A percentile compares a stretch with the other conserved stretches of the same genome.
phyloP scores from a whole-genome alignment of 2,888 invertebrate species.

The Drosophila incognita region DNA sequence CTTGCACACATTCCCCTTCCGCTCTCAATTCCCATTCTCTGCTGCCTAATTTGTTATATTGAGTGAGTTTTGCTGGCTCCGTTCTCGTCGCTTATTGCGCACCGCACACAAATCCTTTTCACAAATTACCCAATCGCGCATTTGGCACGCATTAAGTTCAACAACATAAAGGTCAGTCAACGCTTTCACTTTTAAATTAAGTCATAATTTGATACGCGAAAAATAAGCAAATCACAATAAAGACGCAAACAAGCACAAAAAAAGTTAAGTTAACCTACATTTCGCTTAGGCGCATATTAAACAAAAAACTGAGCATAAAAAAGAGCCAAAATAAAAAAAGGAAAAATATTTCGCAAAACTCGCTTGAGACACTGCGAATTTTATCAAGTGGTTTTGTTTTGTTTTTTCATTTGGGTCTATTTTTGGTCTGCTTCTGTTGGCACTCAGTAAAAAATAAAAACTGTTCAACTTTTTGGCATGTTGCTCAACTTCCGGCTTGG shows the following conservation, averaged over 20 bases:
- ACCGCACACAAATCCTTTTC: constrained; percentile 12
- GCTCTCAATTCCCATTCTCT: background rate
- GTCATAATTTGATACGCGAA: constrained; percentile 71
- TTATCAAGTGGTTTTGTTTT: constrained; percentile 35
- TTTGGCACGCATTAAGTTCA: constrained; percentile 30
- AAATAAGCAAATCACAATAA: constrained; percentile 17
- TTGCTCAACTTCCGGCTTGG: constrained; percentile 32
- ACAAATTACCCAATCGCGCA: constrained; percentile 55
- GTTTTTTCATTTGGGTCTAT: background rate
- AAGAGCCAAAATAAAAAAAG: background rate
- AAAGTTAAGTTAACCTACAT: constrained; percentile 64
- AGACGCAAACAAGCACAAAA: constrained; percentile 20
- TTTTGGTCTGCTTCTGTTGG: constrained; percentile 7
- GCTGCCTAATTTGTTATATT: constrained; percentile 47
- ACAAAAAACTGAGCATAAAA: constrained; percentile 57
- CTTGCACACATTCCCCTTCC: constrained; percentile 8
- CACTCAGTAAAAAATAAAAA: constrained; percentile 7
- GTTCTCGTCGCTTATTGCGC: constrained; percentile 44
- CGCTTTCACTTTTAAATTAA: constrained; percentile 78
- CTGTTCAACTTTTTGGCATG: background rate
- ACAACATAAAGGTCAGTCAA: constrained; percentile 8
- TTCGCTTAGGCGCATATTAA: constrained; percentile 38
- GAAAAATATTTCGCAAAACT: constrained; percentile 31
- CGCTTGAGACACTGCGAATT: constrained; percentile 29
- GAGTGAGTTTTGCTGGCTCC: constrained; percentile 14